phyloP scores from a whole-genome alignment of 1,140 invertebrate species.

The Chlorops oryzae region DNA sequence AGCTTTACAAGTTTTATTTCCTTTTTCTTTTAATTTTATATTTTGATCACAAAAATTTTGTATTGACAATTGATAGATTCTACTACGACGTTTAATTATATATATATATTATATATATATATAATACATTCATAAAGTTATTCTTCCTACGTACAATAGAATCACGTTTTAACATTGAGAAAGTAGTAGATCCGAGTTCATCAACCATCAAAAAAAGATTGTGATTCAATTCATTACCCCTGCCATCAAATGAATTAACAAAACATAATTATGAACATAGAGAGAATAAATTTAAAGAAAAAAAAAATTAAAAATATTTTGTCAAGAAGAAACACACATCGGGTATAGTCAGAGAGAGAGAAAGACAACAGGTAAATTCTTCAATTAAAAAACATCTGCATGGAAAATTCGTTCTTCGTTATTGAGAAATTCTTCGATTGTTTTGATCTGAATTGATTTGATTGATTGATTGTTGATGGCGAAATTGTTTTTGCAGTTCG shows the following conservation, averaged over 20 bases:
- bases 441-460: constrained; percentile 5
- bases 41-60: background rate
- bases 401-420: background rate
- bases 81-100: background rate
- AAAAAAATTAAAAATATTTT: background rate
- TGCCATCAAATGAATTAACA: background rate
- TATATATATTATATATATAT: background rate
- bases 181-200: background rate
- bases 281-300: background rate
- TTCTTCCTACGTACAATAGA: background rate
- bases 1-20: background rate
- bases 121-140: constrained; percentile 8
- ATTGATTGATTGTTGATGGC: constrained; percentile 1
- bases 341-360: too few relatives aligned
- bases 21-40: background rate
- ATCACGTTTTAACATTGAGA: background rate
- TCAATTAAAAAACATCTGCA: too few relatives aligned
- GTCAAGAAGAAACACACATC: too few relatives aligned
- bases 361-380: too few relatives aligned
- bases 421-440: too few relatives aligned
- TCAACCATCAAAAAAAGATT: background rate
- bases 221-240: background rate
- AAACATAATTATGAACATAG: background rate
- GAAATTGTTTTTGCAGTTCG: constrained; percentile 3
- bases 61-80: background rate